Conservation (phyloP, 2,797 vertebrate genomes). For the Phalloptychus januarius region DNA sequence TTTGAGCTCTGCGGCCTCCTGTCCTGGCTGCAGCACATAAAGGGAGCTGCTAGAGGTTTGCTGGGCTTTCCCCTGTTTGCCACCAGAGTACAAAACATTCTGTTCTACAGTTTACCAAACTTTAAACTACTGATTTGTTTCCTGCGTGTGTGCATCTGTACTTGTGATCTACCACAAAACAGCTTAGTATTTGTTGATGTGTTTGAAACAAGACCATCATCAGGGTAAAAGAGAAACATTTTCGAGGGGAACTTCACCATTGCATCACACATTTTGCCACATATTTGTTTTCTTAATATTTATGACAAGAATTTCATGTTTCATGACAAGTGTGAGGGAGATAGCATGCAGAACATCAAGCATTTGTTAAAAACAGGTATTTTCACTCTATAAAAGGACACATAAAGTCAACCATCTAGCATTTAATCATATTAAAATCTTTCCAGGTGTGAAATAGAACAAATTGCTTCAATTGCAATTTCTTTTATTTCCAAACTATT, state of each 20-base stretch:
- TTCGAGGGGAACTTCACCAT: constrained; percentile 6
- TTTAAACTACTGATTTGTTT: constrained; percentile 47
- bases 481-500: not conserved
- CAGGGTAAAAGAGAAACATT: not conserved
- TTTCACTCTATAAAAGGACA: not conserved
- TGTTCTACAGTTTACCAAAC: constrained; percentile 52
- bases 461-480: not conserved
- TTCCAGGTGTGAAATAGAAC: not conserved
- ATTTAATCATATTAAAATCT: not conserved
- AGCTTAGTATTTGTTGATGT: constrained; percentile 3
- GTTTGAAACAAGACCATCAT: constrained; percentile 15
- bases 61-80: constrained; percentile 77
- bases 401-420: not conserved
- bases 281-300: constrained; percentile 7
- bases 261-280: constrained; percentile 15
- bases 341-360: constrained; percentile 14
- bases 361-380: not conserved
- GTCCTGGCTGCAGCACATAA: constrained; percentile 67
- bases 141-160: constrained; percentile 36
- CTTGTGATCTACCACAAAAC: constrained; percentile 42
- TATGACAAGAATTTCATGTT: not conserved
- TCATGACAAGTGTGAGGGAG: constrained; percentile 5
- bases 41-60: constrained; percentile 72
- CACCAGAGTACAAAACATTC: constrained; percentile 72
- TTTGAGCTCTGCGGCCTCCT: constrained; percentile 57